Percentiles rank a stretch among this genome's conserved stretches.
These are phyloP conservation scores for Sylvia atricapilla DNA, from an alignment of 2,113 vertebrate genomes.

Conservation along the genomic window DNA sequence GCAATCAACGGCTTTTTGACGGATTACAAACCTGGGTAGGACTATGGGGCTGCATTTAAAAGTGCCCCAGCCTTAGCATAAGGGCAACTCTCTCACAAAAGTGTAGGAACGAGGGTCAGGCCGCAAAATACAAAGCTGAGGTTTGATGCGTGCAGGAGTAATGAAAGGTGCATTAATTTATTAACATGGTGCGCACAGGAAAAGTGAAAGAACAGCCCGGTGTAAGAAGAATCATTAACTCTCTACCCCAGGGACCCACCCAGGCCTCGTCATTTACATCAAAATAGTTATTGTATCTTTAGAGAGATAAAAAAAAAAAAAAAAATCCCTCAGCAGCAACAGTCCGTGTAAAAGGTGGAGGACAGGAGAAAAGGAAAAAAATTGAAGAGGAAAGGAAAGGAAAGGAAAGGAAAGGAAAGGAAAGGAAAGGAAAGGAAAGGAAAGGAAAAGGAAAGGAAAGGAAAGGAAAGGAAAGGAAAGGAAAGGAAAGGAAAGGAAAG, in stretches of 20 bases:
- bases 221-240: conserved; percentile 60
- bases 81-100: conserved; percentile 72
- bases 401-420: too few relatives aligned
- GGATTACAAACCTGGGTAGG: conserved; percentile 79
- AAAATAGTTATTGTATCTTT: conserved; percentile 59
- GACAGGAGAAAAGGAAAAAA: neutral
- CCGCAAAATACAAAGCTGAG: conserved; percentile 58
- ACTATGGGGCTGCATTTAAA: conserved; percentile 67
- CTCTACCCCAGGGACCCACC: conserved; percentile 60
- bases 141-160: conserved; percentile 34
- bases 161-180: conserved; percentile 55
- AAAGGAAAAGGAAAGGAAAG: too few relatives aligned
- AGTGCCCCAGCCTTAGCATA: conserved; percentile 64
- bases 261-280: conserved; percentile 60
- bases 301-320: neutral
- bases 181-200: conserved; percentile 14
- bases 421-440: too few relatives aligned
- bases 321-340: neutral
- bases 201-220: conserved; percentile 7
- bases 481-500: too few relatives aligned
- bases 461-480: too few relatives aligned
- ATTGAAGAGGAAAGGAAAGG: too few relatives aligned
- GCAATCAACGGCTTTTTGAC: conserved; percentile 85
- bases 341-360: neutral
- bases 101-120: conserved; percentile 54